These are phyloP conservation scores for Mactra quadrangularis DNA, from an alignment of 1,140 invertebrate genomes.

Conservation along the genomic window DNA sequence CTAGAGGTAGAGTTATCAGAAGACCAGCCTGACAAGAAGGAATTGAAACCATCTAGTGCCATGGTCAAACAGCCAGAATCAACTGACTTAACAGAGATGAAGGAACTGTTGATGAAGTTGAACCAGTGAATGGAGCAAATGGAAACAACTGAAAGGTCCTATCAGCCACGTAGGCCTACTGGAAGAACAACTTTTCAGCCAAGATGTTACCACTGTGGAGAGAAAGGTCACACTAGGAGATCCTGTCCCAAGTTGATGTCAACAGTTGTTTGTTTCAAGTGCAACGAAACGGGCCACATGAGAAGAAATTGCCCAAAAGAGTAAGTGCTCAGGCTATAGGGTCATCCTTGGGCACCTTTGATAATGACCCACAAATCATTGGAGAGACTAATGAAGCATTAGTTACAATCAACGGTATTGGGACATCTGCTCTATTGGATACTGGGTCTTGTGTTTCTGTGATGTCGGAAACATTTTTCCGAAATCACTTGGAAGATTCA, in stretches of 20 bases:
- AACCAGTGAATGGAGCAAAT: slow-evolving; percentile 21
- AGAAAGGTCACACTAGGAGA: slow-evolving; percentile 26
- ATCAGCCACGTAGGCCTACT: slow-evolving; percentile 11
- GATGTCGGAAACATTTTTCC: slow-evolving; percentile 26
- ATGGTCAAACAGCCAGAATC: not conserved
- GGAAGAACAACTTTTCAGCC: not conserved
- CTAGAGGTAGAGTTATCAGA: slow-evolving; percentile 4
- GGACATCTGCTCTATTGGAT: not conserved
- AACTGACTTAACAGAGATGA: slow-evolving; percentile 15
- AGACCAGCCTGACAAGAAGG: not conserved
- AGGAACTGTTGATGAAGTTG: not conserved
- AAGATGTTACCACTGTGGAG: slow-evolving; percentile 14
- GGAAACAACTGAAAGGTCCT: too few species aligned
- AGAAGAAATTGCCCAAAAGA: slow-evolving; percentile 13
- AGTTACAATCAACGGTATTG: not conserved
- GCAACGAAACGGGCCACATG: slow-evolving; percentile 14
- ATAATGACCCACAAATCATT: not conserved
- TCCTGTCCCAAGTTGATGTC: not conserved
- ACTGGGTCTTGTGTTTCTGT: slow-evolving; percentile 14
- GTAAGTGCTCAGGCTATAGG: slow-evolving; percentile 19
- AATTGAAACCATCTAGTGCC: not conserved
- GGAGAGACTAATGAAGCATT: slow-evolving; percentile 15
- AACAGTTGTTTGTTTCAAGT: not conserved
- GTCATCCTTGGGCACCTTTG: slow-evolving; percentile 9
- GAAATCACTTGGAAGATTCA: not conserved